Base-by-base conservation (phyloP, 2,888 invertebrate genomes). In the Gastrophysa polygoni region DNA sequence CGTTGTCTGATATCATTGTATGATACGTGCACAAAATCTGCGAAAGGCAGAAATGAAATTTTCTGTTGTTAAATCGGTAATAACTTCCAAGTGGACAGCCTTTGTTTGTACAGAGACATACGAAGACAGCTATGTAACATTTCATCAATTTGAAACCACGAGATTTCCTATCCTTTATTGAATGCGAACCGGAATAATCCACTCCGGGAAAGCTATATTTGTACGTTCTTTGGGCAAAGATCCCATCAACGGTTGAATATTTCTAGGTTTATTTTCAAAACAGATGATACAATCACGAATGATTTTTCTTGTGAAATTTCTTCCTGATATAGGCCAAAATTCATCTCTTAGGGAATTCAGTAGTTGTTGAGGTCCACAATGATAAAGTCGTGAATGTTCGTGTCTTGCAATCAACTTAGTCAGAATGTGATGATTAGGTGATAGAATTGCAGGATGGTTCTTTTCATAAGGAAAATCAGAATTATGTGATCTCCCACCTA, bases 151-250 rank as follows among this genome's bases (percentile, higher is more conserved):
- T 60, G 34, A 24, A 20, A 10, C 56, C 48, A 38, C 68, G 34
- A 8, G 51, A 47, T 17, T 32, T 17, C 11, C 32, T 18, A 50
- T 54, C 32, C 17, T 46, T 51, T 16, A 68, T 18, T 8, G 17
- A 24, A 58, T 68, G 61, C 7, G 68, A 67, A 8, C 67, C 68
- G 2, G 56, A 64, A 51, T 60, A 68, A 32, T 68, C 68, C 8
- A 60, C 47, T 8, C 64, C 61, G 0, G 52, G 38, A 20, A 29
- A 46, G 16, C 11, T 47, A 17, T 16, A 18, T 14, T 17, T 1
- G 52, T 6, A 32, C 59, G 43, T 2, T 10, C 20, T 14, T 46
- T 17, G 2, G 59, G 59, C 20, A 59, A 43, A 21, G 52, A 18
- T 28, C 54, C 34, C 54, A 59, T 54, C 4, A 43, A 32, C 7